Evolutionary conservation across 2,797 vertebrate species (phyloP).

Genomic region (Anabas testudineus): DNA sequence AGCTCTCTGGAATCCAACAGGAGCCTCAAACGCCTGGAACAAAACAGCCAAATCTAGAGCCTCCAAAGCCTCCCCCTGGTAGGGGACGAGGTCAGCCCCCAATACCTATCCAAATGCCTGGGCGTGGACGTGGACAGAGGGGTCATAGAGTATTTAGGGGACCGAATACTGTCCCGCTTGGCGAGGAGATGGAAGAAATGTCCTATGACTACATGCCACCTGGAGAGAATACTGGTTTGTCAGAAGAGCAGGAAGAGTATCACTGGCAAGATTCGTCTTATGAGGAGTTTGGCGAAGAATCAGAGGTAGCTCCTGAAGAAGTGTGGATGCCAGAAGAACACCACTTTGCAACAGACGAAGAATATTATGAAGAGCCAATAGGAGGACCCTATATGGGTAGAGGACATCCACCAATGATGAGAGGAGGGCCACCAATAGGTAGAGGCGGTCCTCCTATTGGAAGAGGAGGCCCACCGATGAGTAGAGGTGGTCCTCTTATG

Average conservation of each 20-base stretch:
- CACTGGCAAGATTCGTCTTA: constrained; percentile 84
- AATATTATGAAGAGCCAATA: constrained; percentile 84
- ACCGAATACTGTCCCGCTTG: constrained; percentile 41
- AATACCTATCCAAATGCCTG: constrained; percentile 44
- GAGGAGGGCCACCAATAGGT: constrained; percentile 31
- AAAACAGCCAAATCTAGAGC: constrained; percentile 59
- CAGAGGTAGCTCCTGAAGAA: constrained; percentile 77
- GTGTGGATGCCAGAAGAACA: constrained; percentile 87
- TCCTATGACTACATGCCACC: constrained; percentile 78
- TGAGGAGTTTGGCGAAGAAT: constrained; percentile 79
- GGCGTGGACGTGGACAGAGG: constrained; percentile 74
- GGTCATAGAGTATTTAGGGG: constrained; percentile 60
- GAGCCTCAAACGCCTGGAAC: constrained; percentile 48
- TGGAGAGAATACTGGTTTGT: constrained; percentile 76
- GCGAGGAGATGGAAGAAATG: constrained; percentile 78
- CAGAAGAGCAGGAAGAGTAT: constrained; percentile 82
- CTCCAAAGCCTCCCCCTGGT: constrained; percentile 50
- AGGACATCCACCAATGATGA: constrained; percentile 34
- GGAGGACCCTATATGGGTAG: constrained; percentile 78
- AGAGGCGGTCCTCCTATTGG: constrained; percentile 33
- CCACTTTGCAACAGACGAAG: constrained; percentile 78
- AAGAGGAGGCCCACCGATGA: constrained; percentile 40
- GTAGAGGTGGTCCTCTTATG: constrained; percentile 33
- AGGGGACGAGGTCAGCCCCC: constrained; percentile 77
- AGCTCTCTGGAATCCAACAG: constrained; percentile 46